Conservation (phyloP, 2,888 invertebrate species). For the Dasysyrphus tricinctus region DNA sequence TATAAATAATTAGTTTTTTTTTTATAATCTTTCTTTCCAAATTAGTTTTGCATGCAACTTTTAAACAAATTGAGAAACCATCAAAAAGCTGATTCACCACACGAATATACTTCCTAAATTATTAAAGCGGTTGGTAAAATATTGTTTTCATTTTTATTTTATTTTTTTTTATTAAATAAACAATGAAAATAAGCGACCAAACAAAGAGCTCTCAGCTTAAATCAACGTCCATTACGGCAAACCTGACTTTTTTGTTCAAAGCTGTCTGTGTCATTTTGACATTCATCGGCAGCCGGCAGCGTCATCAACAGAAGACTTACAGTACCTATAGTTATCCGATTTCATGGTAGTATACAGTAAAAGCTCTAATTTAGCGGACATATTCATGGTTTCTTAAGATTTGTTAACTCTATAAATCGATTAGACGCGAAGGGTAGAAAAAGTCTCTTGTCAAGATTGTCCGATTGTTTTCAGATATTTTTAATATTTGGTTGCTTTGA, state of each 20-base stretch:
- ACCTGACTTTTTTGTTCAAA: constrained; percentile 18
- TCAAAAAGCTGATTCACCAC: not conserved
- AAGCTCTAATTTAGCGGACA: not conserved
- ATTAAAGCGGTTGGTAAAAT: not conserved
- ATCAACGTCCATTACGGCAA: constrained; percentile 4
- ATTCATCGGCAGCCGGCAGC: not conserved
- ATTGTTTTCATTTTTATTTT: not conserved
- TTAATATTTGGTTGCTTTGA: too few relatives aligned
- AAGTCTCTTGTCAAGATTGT: too few relatives aligned
- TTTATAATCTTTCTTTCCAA: not conserved
- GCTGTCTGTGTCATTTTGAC: constrained; percentile 10
- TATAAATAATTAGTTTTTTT: not conserved
- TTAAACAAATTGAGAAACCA: constrained; percentile 1
- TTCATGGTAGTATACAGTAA: constrained; percentile 4
- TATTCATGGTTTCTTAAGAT: not conserved
- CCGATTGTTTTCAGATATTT: too few relatives aligned
- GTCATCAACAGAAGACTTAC: constrained; percentile 20
- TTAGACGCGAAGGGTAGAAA: too few relatives aligned
- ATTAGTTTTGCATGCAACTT: constrained; percentile 1
- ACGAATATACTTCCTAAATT: constrained; percentile 15
- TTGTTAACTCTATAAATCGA: too few relatives aligned
- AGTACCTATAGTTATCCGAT: not conserved
- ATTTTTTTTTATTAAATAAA: not conserved
- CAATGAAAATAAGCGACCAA: constrained; percentile 18
- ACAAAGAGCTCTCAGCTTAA: constrained; percentile 22